Percentiles rank a stretch among this genome's conserved stretches.
Evolutionary conservation across 1,140 invertebrate species (phyloP).

Genomic region (Drusus annulatus): DNA sequence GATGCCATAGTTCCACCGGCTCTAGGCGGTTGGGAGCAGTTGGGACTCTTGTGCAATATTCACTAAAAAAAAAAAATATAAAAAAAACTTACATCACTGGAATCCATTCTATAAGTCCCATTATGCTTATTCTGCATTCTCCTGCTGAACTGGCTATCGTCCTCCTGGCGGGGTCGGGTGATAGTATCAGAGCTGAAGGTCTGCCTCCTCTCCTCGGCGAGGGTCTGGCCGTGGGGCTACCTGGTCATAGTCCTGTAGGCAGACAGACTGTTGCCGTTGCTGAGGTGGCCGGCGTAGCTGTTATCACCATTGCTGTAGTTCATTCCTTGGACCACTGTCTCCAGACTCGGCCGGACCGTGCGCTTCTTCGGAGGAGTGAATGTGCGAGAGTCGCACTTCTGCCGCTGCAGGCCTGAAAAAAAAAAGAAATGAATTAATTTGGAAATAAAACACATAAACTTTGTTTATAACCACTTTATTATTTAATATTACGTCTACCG

Average conservation of each 20-base stretch:
- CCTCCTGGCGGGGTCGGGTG: slow-evolving; percentile 59
- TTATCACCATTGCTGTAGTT: slow-evolving; percentile 48
- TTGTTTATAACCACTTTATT: too few species aligned
- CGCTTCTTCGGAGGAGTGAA: slow-evolving; percentile 68
- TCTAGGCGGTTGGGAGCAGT: too few species aligned
- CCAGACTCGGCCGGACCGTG: slow-evolving; percentile 65
- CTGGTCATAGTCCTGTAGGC: slow-evolving; percentile 3
- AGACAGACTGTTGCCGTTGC: background rate
- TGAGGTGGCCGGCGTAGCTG: background rate
- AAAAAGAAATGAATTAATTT: too few species aligned
- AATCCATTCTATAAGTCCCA: slow-evolving; percentile 40
- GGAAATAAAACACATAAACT: too few species aligned
- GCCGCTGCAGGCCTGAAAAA: slow-evolving; percentile 60
- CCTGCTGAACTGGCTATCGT: background rate
- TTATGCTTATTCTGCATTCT: background rate
- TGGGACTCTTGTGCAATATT: too few species aligned
- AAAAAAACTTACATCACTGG: slow-evolving; percentile 40
- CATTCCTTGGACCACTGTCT: slow-evolving; percentile 64
- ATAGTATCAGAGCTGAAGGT: slow-evolving; percentile 64
- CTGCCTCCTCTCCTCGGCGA: slow-evolving; percentile 61
- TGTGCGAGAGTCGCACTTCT: slow-evolving; percentile 70
- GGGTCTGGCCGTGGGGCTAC: background rate
- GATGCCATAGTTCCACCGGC: too few species aligned
- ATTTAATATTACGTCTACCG: too few species aligned
- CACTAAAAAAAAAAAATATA: too few species aligned